Conservation (phyloP, 2,888 invertebrate genomes). For the Leptura quadrifasciata region DNA sequence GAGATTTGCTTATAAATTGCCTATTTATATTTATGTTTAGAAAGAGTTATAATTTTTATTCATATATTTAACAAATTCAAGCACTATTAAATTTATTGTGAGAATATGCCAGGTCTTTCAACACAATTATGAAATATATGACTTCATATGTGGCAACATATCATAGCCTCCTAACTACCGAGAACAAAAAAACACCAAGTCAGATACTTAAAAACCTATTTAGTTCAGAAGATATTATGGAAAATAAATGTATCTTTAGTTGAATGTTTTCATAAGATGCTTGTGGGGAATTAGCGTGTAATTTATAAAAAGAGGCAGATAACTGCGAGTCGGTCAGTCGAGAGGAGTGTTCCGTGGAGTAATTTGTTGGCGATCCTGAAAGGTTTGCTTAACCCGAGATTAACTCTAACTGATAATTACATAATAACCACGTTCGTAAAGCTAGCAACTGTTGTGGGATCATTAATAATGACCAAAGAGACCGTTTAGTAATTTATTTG, state of each 20-base stretch:
- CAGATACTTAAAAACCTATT: conserved; percentile 41
- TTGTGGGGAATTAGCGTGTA: conserved; percentile 61
- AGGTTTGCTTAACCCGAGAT: conserved; percentile 76
- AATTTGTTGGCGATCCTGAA: conserved; percentile 75
- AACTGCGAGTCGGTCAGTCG: conserved; percentile 49
- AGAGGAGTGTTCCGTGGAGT: conserved; percentile 68
- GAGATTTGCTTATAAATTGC: too few relatives aligned
- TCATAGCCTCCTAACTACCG: neutral
- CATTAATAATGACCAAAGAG: conserved; percentile 73
- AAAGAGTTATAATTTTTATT: too few relatives aligned
- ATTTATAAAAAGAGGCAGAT: conserved; percentile 60
- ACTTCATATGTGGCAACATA: conserved; percentile 1
- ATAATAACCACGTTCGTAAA: conserved; percentile 74
- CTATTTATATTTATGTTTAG: too few relatives aligned
- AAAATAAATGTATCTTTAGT: conserved; percentile 43
- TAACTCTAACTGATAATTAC: conserved; percentile 76
- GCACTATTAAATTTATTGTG: neutral
- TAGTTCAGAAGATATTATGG: conserved; percentile 34
- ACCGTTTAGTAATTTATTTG: conserved; percentile 75
- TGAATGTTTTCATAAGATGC: conserved; percentile 47
- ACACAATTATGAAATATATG: neutral
- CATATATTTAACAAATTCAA: too few relatives aligned
- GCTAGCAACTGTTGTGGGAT: conserved; percentile 73
- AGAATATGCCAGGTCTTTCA: conserved; percentile 2
- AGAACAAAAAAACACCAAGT: conserved; percentile 19